A percentile compares a stretch with the other conserved stretches of the same genome.
These are phyloP conservation scores for Mormyrus proboscirostris DNA, from an alignment of 2,797 vertebrate species.

Conservation along the genomic window DNA sequence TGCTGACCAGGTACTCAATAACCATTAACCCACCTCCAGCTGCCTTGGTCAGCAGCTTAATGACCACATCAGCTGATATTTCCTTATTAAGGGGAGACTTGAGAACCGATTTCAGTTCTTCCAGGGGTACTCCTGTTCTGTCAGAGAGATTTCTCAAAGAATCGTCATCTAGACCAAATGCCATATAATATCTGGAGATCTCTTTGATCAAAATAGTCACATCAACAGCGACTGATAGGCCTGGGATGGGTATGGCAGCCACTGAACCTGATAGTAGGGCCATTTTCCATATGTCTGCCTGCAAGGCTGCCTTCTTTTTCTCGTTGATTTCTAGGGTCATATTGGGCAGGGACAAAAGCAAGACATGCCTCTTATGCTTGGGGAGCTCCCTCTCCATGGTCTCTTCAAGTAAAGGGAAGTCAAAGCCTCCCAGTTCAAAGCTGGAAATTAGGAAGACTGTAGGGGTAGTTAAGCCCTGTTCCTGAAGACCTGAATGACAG, in stretches of 20 bases:
- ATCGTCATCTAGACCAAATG: slow-evolving; percentile 54
- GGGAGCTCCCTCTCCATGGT: slow-evolving; percentile 57
- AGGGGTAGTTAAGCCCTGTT: slow-evolving; percentile 29
- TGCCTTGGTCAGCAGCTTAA: slow-evolving; percentile 43
- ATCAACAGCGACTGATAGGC: slow-evolving; percentile 47
- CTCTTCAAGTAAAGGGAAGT: slow-evolving; percentile 54
- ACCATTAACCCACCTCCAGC: slow-evolving; percentile 20
- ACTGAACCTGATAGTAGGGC: slow-evolving; percentile 25
- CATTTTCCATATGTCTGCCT: slow-evolving; percentile 24
- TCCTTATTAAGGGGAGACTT: slow-evolving; percentile 38
- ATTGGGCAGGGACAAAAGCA: slow-evolving; percentile 45
- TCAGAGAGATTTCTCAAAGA: slow-evolving; percentile 52
- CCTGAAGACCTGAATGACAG: slow-evolving; percentile 30
- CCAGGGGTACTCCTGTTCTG: slow-evolving; percentile 46
- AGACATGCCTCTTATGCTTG: slow-evolving; percentile 48
- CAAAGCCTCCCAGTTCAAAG: slow-evolving; percentile 37
- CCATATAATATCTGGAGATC: slow-evolving; percentile 48
- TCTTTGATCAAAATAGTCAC: slow-evolving; percentile 44
- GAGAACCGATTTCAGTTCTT: slow-evolving; percentile 41
- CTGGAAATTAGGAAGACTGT: slow-evolving; percentile 60
- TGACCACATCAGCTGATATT: slow-evolving; percentile 33
- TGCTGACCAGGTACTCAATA: slow-evolving; percentile 28
- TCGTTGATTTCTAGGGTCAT: slow-evolving; percentile 32
- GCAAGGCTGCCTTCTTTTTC: slow-evolving; percentile 34
- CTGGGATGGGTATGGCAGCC: slow-evolving; percentile 42